Conservation (phyloP, 2,113 vertebrate species). For the Limanda limanda region DNA sequence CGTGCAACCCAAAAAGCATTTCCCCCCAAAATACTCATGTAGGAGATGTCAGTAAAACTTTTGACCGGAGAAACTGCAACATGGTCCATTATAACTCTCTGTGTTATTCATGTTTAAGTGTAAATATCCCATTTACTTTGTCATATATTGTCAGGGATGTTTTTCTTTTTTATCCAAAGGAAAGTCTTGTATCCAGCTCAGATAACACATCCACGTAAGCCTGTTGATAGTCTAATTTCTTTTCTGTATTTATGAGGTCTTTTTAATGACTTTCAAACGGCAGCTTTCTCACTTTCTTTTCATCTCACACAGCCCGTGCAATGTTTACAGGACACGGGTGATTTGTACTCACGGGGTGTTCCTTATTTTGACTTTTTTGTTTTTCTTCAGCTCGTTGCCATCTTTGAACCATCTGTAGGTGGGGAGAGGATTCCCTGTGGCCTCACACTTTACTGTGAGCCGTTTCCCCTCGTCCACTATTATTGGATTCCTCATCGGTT, state of each 20-base stretch:
- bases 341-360: constrained; percentile 86
- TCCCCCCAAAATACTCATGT: neutral
- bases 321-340: constrained; percentile 12
- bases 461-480: constrained; percentile 89
- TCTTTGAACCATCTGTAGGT: constrained; percentile 98
- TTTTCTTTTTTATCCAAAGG: too few species aligned
- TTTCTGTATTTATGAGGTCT: neutral
- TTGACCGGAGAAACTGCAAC: neutral
- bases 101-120: neutral
- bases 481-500: constrained; percentile 89
- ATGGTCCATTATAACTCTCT: neutral
- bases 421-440: constrained; percentile 88
- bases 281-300: constrained; percentile 11
- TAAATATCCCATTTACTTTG: neutral
- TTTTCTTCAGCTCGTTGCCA: constrained; percentile 93
- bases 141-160: too few species aligned
- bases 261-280: neutral
- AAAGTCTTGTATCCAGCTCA: neutral
- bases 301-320: constrained; percentile 3
- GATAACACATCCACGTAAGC: neutral
- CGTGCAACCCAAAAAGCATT: neutral
- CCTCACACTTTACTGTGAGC: constrained; percentile 93
- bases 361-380: constrained; percentile 90
- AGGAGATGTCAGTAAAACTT: neutral
- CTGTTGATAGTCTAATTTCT: neutral